A percentile compares a stretch with the other conserved stretches of the same genome.
Conservation (phyloP, 2,888 invertebrate genomes). For the Drosophila fulvimacula region DNA sequence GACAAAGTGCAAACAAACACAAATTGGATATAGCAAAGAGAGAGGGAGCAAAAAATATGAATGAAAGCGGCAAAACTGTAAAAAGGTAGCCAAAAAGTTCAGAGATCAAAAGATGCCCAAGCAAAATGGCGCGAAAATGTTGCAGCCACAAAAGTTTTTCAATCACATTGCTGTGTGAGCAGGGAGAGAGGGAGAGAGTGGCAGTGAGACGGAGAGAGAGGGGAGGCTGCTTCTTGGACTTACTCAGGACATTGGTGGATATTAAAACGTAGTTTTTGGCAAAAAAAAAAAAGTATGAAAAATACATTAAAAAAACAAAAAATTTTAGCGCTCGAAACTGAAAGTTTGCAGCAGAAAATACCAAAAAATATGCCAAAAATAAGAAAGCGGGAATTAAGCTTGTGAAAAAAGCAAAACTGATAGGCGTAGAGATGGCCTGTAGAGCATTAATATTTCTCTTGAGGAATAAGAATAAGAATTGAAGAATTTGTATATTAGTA, state of each 20-base stretch:
- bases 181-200: neutral
- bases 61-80: constrained; percentile 11
- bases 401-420: neutral
- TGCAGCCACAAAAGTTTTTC: constrained; percentile 67
- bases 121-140: constrained; percentile 70
- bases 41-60: constrained; percentile 39
- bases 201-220: neutral
- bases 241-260: constrained; percentile 43
- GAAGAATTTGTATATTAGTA: no score
- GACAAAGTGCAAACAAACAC: constrained; percentile 46
- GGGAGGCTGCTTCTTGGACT: neutral
- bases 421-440: neutral
- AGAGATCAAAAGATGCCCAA: constrained; percentile 60
- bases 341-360: constrained; percentile 53
- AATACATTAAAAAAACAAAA: constrained; percentile 36
- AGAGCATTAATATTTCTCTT: no score
- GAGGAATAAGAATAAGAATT: no score
- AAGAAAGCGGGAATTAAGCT: constrained; percentile 1
- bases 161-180: constrained; percentile 58
- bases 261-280: constrained; percentile 68
- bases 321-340: constrained; percentile 55
- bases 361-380: neutral
- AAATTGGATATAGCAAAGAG: constrained; percentile 52
- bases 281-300: neutral
- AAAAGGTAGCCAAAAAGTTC: constrained; percentile 33